Evolutionary conservation across 2,797 vertebrate genomes (phyloP).

Genomic region (Cyprinodon diabolis): DNA sequence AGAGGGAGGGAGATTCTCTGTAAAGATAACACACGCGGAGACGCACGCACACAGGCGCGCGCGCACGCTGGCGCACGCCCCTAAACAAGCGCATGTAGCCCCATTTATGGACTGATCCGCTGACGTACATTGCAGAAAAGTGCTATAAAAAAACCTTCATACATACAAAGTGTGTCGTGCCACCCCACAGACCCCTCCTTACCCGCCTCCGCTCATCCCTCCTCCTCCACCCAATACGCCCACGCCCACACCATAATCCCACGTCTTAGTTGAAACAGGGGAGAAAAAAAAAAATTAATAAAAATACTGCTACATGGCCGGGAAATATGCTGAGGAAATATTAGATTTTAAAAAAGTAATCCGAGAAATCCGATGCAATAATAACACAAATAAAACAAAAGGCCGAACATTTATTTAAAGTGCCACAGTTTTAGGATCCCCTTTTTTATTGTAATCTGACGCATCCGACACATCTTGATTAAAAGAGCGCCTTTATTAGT

Average conservation of each 20-base stretch:
- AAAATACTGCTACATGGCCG: slow-evolving; percentile 62
- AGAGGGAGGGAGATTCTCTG: slow-evolving; percentile 81
- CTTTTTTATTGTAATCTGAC: slow-evolving; percentile 13
- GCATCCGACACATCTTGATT: slow-evolving; percentile 44
- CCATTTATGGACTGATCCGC: slow-evolving; percentile 88
- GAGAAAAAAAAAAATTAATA: slow-evolving; percentile 43
- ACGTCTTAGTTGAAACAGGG: slow-evolving; percentile 66
- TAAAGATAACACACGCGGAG: slow-evolving; percentile 82
- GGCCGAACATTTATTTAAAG: slow-evolving; percentile 32
- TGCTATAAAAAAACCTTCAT: slow-evolving; percentile 87
- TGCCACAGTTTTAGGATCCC: not conserved
- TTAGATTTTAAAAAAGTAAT: slow-evolving; percentile 30
- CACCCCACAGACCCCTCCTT: slow-evolving; percentile 82
- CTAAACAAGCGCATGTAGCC: slow-evolving; percentile 80
- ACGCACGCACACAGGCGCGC: slow-evolving; percentile 62
- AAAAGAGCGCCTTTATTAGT: slow-evolving; percentile 53
- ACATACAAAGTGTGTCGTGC: slow-evolving; percentile 90
- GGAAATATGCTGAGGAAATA: slow-evolving; percentile 50
- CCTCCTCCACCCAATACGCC: slow-evolving; percentile 76
- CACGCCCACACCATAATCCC: slow-evolving; percentile 84
- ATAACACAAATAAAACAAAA: slow-evolving; percentile 16
- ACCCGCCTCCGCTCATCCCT: slow-evolving; percentile 75
- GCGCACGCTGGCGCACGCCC: slow-evolving; percentile 66
- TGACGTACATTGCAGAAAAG: slow-evolving; percentile 90
- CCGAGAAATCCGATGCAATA: slow-evolving; percentile 16